Conservation (phyloP, 2,888 invertebrate genomes). For the Heterodera filipjevi region DNA sequence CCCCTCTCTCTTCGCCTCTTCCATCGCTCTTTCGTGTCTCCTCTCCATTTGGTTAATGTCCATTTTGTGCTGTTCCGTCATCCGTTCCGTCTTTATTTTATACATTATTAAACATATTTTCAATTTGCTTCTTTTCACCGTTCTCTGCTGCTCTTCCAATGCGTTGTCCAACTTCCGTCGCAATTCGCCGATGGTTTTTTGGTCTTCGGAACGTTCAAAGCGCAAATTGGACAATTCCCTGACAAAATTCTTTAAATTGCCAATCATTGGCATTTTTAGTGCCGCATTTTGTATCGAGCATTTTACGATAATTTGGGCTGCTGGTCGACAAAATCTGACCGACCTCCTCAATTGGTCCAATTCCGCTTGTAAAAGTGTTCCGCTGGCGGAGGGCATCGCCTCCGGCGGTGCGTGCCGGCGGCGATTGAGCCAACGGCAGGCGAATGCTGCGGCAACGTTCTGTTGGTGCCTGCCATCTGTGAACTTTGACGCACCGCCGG, state of each 20-base stretch:
- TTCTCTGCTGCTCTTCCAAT: conserved; percentile 47
- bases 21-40: conserved; percentile 33
- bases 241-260: not conserved
- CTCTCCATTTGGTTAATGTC: conserved; percentile 31
- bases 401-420: not conserved
- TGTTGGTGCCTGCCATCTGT: not conserved
- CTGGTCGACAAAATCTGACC: too few species aligned
- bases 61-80: not conserved
- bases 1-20: conserved; percentile 35
- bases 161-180: conserved; percentile 46
- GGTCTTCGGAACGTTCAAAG: conserved; percentile 46
- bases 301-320: too few species aligned
- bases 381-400: not conserved
- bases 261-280: too few species aligned
- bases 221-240: conserved; percentile 44
- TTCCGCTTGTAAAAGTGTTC: conserved; percentile 18
- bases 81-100: not conserved
- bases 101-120: conserved; percentile 19
- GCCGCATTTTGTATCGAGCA: too few species aligned
- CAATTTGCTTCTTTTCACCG: conserved; percentile 35
- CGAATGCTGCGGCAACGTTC: not conserved
- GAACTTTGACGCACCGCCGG: not conserved
- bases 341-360: conserved; percentile 17
- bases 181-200: conserved; percentile 51
- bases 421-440: too few species aligned